Evolutionary conservation across 2,113 vertebrate species (phyloP).

Genomic region (Lonchura striata): DNA sequence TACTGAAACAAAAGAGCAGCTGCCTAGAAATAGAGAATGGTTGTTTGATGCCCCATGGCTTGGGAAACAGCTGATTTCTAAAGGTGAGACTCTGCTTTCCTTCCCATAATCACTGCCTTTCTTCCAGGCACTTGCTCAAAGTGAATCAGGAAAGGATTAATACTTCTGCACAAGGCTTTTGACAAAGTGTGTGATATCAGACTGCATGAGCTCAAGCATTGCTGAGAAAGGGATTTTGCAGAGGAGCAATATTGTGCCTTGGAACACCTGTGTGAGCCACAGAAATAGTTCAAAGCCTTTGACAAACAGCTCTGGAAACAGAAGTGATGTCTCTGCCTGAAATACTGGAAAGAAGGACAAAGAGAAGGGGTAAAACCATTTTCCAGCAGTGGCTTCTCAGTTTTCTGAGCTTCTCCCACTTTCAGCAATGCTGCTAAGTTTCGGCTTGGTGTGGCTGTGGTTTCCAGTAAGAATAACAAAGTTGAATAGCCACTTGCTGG

Average conservation of each 20-base stretch:
- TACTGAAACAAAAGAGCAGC: not conserved
- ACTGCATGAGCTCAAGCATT: not conserved
- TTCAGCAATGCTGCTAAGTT: accelerated
- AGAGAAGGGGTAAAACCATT: not conserved
- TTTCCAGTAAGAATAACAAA: not conserved
- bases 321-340: not conserved
- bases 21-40: not conserved
- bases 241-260: not conserved
- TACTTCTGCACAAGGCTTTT: not conserved
- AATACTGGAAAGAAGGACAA: not conserved
- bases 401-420: not conserved
- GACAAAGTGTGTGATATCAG: not conserved
- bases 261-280: not conserved
- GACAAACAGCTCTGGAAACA: not conserved
- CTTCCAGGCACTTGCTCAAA: not conserved
- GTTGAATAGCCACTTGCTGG: not conserved
- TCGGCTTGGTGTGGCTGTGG: not conserved
- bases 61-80: not conserved
- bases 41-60: not conserved
- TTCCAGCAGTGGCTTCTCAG: not conserved
- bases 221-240: not conserved
- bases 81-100: not conserved
- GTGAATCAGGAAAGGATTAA: not conserved
- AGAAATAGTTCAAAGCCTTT: not conserved
- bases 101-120: not conserved